A percentile compares a stretch with the other conserved stretches of the same genome.
Conservation (phyloP, 2,113 vertebrate species). For the Epinephelus cyanopodus region DNA sequence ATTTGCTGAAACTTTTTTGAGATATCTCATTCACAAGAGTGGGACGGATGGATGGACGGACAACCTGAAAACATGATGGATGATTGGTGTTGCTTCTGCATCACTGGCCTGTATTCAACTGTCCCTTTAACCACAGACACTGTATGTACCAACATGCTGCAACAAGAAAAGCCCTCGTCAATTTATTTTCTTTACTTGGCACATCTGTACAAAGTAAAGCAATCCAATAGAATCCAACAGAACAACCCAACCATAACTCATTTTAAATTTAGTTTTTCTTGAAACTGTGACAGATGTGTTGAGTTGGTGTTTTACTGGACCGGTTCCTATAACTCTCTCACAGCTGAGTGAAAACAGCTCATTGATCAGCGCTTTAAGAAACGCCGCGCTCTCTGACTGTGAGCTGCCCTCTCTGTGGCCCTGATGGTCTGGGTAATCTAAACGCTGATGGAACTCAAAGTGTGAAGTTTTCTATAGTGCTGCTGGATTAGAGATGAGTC, state of each 20-base stretch:
- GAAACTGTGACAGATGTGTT: neutral
- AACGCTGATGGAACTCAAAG: conserved; percentile 2
- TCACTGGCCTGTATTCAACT: no score
- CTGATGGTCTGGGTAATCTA: neutral
- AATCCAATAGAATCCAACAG: neutral
- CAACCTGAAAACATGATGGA: no score
- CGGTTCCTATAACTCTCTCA: neutral
- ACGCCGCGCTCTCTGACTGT: neutral
- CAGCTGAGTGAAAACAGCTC: no score
- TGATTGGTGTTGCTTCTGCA: no score
- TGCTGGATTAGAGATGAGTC: conserved; percentile 28
- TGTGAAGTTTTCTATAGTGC: neutral
- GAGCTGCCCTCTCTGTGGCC: neutral
- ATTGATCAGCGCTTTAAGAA: neutral
- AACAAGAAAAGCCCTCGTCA: no score
- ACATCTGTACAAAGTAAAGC: neutral
- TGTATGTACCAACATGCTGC: no score
- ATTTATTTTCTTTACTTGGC: neutral
- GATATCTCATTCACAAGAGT: no score
- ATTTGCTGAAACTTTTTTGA: no score
- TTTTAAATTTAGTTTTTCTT: neutral
- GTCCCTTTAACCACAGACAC: no score
- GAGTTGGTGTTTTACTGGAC: neutral
- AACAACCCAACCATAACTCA: neutral
- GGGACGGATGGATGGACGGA: no score